A percentile compares a stretch with the other conserved stretches of the same genome.
Evolutionary conservation across 1,140 invertebrate genomes (phyloP).

Genomic region (Polyergus mexicanus): DNA sequence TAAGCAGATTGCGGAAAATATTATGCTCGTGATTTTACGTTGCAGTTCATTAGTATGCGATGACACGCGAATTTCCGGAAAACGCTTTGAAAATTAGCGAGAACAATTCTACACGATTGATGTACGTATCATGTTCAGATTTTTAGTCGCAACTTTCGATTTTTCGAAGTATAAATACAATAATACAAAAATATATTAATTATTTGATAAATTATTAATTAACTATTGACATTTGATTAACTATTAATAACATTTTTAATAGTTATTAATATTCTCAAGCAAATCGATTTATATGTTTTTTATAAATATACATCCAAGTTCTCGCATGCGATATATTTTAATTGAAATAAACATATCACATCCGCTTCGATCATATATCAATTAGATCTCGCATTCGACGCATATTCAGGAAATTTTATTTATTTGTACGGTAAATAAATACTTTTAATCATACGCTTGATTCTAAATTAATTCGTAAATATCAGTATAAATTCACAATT

Average conservation of each 20-base stretch:
- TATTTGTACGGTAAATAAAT: slow-evolving; percentile 46
- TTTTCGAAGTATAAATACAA: background rate
- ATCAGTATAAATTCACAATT: slow-evolving; percentile 19
- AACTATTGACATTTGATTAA: too few species aligned
- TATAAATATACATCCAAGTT: background rate
- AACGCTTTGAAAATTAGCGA: background rate
- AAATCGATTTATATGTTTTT: background rate
- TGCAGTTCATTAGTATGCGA: slow-evolving; percentile 13
- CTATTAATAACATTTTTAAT: background rate
- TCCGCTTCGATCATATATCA: slow-evolving; percentile 22
- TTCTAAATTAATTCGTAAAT: slow-evolving; percentile 49
- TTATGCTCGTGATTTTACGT: slow-evolving; percentile 19
- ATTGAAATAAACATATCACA: slow-evolving; percentile 53
- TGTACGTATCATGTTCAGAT: background rate
- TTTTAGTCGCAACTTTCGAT: background rate
- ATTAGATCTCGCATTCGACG: slow-evolving; percentile 31
- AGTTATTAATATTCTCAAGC: background rate
- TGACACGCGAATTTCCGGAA: background rate
- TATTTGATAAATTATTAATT: background rate
- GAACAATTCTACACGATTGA: background rate
- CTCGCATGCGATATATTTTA: slow-evolving; percentile 41
- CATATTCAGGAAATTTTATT: slow-evolving; percentile 5
- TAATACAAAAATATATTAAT: background rate
- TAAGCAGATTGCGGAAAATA: slow-evolving; percentile 32
- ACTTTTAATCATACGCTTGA: slow-evolving; percentile 46